These are phyloP conservation scores for Ennomos erosarius DNA, from an alignment of 2,888 invertebrate species.

Conservation along the genomic window DNA sequence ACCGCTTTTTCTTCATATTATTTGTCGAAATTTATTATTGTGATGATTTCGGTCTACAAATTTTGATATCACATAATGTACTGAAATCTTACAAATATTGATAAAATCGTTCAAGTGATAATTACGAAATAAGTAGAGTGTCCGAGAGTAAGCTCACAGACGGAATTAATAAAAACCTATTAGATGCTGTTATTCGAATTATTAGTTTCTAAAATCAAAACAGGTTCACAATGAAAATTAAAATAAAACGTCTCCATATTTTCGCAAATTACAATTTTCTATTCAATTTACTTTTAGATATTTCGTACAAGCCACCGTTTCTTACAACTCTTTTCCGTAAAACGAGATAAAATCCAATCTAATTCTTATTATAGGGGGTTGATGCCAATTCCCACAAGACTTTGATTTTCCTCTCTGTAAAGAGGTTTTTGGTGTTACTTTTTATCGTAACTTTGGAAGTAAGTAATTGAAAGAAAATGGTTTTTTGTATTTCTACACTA, in stretches of 20 bases:
- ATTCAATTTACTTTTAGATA: constrained; percentile 17
- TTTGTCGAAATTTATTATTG: too few species aligned
- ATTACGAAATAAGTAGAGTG: too few species aligned
- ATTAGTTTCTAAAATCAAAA: too few species aligned
- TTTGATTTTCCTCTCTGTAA: constrained; percentile 22
- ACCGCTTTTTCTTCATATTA: too few species aligned
- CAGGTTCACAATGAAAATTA: not conserved
- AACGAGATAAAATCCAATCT: constrained; percentile 30
- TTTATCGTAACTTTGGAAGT: constrained; percentile 17
- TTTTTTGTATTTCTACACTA: too few species aligned
- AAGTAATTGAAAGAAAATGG: constrained; percentile 2
- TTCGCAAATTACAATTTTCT: constrained; percentile 23
- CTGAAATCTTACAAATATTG: too few species aligned
- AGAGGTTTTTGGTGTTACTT: constrained; percentile 22
- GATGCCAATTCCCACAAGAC: constrained; percentile 27
- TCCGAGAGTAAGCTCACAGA: too few species aligned
- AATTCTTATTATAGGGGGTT: constrained; percentile 21
- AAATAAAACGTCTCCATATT: constrained; percentile 8
- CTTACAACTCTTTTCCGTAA: constrained; percentile 18
- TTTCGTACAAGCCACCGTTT: constrained; percentile 6
- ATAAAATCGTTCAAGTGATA: too few species aligned
- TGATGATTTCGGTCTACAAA: too few species aligned
- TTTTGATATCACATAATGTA: too few species aligned
- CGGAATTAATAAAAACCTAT: too few species aligned
- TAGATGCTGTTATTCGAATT: too few species aligned